Base-by-base conservation (phyloP, 1,140 invertebrate species). In the Galleria mellonella region DNA sequence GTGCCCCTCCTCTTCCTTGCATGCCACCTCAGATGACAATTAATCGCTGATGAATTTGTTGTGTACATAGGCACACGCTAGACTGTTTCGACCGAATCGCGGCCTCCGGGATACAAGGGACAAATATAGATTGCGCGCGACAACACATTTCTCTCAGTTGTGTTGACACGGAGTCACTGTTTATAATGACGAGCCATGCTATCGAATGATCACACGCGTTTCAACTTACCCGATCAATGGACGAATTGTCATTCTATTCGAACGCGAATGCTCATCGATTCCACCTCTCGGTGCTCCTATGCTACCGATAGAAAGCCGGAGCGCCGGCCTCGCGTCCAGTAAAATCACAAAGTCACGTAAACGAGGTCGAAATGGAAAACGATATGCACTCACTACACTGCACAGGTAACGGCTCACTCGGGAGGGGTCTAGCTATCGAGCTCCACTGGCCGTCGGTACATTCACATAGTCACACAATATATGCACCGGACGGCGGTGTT, bases 211-310 rank as follows among this genome's bases (percentile, higher is more conserved):
- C 17, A 23, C 6, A 23, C 44, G 30, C 15, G 44, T 37, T 55
- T 51, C 55, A 48, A 82, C 79, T 83, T 67, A 83, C 76, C 73
- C 75, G 75, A 81, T 84, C 77, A 76, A 82, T 81, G 74, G 70
- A 67, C 63, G 65, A 76, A 67, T 68, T 71, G 70, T 75, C 76
- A 77, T 70, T 65, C 53, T 63, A 46, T 48, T 55, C 59, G 60
- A 71, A 52, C 63, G 63, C 64, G 64, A 59, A 53, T 52, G 58
- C 57, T 65, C 76, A 82, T 83, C 77, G 77, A 83, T 81, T 77
- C 61, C 52, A 47, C 52, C 53, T 46, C 50, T 42, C 45, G 43
- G 60, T 64, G 17, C 17, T 23, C 54, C 51, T 51, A 46, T 59
- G 48, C 60, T 66, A 54, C 58, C 61, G 60, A 55, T 71, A 68